Conservation (phyloP, 1,140 invertebrate species). For the Teleopsis dalmanni region DNA sequence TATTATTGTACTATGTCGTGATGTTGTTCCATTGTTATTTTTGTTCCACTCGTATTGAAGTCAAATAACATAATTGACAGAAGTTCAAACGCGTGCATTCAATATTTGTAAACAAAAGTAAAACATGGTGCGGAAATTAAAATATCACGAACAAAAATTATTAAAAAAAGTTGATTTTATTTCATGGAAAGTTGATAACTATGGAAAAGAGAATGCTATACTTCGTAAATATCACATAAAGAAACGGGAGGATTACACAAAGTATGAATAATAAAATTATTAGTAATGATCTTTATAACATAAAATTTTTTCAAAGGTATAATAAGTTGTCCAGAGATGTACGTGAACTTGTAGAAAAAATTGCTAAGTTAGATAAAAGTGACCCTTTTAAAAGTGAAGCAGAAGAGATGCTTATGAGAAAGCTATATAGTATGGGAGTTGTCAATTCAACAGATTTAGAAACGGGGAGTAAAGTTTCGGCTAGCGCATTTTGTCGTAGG, state of each 20-base stretch:
- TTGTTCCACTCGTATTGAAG: too few species aligned
- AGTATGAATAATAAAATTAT: constrained; percentile 49
- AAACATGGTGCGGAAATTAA: constrained; percentile 93
- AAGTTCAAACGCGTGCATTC: too few species aligned
- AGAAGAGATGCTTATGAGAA: constrained; percentile 82
- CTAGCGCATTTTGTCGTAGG: constrained; percentile 87
- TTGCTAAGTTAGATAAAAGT: constrained; percentile 81
- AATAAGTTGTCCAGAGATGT: constrained; percentile 88
- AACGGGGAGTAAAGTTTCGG: constrained; percentile 72
- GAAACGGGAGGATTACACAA: constrained; percentile 92
- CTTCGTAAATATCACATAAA: constrained; percentile 85
- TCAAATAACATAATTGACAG: too few species aligned
- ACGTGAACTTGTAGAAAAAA: constrained; percentile 79
- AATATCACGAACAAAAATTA: constrained; percentile 95
- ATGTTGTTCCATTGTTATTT: too few species aligned
- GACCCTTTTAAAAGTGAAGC: constrained; percentile 78
- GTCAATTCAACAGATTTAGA: constrained; percentile 84
- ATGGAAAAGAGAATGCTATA: constrained; percentile 88
- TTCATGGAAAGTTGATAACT: constrained; percentile 94
- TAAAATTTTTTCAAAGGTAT: constrained; percentile 57
- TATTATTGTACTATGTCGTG: too few species aligned
- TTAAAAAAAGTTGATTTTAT: constrained; percentile 99
- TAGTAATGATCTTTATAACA: background rate
- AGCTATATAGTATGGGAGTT: constrained; percentile 85
- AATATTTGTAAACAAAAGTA: background rate